A percentile compares a stretch with the other conserved stretches of the same genome.
Conservation (phyloP, 2,113 vertebrate species). For the Hipposideros armiger region DNA sequence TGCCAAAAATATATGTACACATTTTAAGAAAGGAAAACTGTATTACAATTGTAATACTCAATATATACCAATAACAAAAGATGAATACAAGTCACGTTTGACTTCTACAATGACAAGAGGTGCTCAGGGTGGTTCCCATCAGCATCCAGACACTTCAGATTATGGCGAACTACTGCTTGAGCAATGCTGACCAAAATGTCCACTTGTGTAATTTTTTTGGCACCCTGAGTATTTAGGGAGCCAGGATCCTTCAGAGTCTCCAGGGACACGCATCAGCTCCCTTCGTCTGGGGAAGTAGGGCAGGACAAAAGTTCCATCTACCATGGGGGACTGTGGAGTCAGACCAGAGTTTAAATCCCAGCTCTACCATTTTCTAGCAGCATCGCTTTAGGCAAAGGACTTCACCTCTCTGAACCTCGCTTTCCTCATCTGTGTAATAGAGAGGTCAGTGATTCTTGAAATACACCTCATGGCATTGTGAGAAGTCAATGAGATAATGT, state of each 20-base stretch:
- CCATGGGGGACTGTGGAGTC: neutral
- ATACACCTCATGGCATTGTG: neutral
- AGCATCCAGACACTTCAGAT: no score
- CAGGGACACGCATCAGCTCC: neutral
- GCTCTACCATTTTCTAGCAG: neutral
- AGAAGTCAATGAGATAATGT: neutral
- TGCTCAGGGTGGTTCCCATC: no score
- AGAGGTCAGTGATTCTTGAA: slow-evolving; percentile 4
- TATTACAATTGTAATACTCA: no score
- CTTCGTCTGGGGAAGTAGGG: neutral
- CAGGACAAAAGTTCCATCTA: neutral
- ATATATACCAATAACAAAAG: no score
- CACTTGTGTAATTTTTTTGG: no score
- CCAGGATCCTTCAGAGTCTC: neutral
- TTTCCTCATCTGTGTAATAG: slow-evolving; percentile 27
- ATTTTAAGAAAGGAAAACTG: no score
- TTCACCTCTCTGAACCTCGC: neutral
- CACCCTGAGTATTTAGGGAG: neutral
- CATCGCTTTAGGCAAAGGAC: slow-evolving; percentile 4
- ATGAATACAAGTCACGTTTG: no score
- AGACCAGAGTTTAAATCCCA: neutral
- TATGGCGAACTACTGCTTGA: no score
- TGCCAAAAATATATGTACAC: no score
- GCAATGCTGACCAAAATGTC: no score
- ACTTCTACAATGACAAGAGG: no score